Percentiles rank a stretch among this genome's conserved stretches.
phyloP scores from a whole-genome alignment of 2,113 vertebrate species.

The Pterocles gutturalis region DNA sequence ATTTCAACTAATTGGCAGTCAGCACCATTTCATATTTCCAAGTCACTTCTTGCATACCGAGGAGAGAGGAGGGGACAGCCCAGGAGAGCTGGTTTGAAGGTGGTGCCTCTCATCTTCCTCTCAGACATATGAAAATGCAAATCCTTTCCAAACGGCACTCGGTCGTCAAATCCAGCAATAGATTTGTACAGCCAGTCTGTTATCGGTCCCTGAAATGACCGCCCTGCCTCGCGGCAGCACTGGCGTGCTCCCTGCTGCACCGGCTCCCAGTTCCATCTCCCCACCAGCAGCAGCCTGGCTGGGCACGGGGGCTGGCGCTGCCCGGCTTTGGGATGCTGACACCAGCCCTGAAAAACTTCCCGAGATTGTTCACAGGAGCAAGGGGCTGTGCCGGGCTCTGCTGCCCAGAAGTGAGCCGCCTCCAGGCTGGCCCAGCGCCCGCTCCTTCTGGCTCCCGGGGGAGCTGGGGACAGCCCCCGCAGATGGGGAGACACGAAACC shows the following conservation, averaged over 20 bases:
- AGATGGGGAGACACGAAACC: neutral
- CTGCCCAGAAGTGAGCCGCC: accelerated
- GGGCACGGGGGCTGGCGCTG: neutral
- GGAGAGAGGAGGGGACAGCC: neutral
- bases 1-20: neutral
- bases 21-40: neutral
- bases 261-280: accelerated
- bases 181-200: neutral
- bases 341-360: neutral
- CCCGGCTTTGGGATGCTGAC: neutral
- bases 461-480: neutral
- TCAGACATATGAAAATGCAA: neutral
- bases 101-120: neutral
- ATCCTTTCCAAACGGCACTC: neutral
- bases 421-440: neutral
- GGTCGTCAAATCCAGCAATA: neutral
- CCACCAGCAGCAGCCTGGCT: accelerated
- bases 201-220: neutral
- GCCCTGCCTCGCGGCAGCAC: neutral
- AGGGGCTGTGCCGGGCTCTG: neutral
- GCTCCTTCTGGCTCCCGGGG: accelerated
- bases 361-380: neutral
- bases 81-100: neutral
- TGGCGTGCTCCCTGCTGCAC: neutral
- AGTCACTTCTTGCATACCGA: neutral